A percentile compares a stretch with the other conserved stretches of the same genome.
Conservation (phyloP, 2,113 vertebrate species). For the Hassar affinis region DNA sequence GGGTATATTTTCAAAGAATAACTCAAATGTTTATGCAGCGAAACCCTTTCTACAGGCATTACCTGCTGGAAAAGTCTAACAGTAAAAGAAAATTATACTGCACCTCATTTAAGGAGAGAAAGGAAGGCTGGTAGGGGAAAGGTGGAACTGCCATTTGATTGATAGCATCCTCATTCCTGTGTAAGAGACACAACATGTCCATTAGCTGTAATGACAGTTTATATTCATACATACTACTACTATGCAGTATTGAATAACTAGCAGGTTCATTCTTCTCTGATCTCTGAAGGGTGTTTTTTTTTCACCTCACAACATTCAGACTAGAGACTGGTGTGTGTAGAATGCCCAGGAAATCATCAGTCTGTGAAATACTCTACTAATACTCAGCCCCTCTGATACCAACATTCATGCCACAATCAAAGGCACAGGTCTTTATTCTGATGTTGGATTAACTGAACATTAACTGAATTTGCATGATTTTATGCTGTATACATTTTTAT, state of each 20-base stretch:
- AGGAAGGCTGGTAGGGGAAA: slow-evolving; percentile 71
- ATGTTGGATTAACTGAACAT: background rate
- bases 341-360: background rate
- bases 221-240: background rate
- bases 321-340: background rate
- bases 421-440: background rate
- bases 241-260: background rate
- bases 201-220: background rate
- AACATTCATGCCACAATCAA: background rate
- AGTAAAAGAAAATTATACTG: slow-evolving; percentile 21
- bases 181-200: slow-evolving; percentile 14
- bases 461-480: background rate
- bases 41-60: background rate
- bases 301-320: too few species aligned
- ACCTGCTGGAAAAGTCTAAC: background rate
- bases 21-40: background rate
- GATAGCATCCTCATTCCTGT: slow-evolving; percentile 84
- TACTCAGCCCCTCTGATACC: background rate
- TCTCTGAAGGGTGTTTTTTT: too few species aligned
- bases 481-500: background rate
- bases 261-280: background rate
- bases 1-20: background rate
- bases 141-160: slow-evolving; percentile 89
- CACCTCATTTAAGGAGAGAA: slow-evolving; percentile 79
- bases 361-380: background rate